These are phyloP conservation scores for Salvelinus namaycush DNA, from an alignment of 2,113 vertebrate species.

Conservation along the genomic window DNA sequence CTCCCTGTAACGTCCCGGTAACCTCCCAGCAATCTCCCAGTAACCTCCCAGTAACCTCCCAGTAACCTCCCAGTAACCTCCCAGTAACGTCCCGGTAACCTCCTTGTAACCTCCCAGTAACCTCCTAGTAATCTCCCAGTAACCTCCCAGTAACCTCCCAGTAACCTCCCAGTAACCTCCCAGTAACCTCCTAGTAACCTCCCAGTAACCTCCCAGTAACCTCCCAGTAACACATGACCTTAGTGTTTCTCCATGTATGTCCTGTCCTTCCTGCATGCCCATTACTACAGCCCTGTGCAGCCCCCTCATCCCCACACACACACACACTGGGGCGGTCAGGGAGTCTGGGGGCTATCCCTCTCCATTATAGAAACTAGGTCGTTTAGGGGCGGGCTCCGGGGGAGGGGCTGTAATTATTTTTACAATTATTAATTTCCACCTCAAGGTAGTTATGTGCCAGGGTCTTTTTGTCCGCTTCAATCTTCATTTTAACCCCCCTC, in stretches of 20 bases:
- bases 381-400: slow-evolving; percentile 59
- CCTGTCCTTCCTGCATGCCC: slow-evolving; percentile 62
- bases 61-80: rapidly evolving
- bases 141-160: no score
- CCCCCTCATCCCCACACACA: slow-evolving; percentile 32
- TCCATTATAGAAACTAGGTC: slow-evolving; percentile 79
- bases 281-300: slow-evolving; percentile 34
- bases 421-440: slow-evolving; percentile 81
- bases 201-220: neutral
- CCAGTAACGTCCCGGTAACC: no score
- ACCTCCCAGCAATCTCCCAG: no score
- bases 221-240: slow-evolving; percentile 36
- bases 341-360: slow-evolving; percentile 71
- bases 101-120: no score
- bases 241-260: slow-evolving; percentile 52
- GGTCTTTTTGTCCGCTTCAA: slow-evolving; percentile 73
- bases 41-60: no score
- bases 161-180: no score
- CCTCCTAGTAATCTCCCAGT: no score
- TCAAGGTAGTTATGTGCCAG: slow-evolving; percentile 69
- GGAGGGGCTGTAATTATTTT: slow-evolving; percentile 80
- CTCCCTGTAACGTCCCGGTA: no score
- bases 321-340: slow-evolving; percentile 9
- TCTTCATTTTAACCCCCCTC: slow-evolving; percentile 66
- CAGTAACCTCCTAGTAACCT: no score